phyloP scores from a whole-genome alignment of 92 coral and sea anemone genomes.

The Siderastrea siderea region DNA sequence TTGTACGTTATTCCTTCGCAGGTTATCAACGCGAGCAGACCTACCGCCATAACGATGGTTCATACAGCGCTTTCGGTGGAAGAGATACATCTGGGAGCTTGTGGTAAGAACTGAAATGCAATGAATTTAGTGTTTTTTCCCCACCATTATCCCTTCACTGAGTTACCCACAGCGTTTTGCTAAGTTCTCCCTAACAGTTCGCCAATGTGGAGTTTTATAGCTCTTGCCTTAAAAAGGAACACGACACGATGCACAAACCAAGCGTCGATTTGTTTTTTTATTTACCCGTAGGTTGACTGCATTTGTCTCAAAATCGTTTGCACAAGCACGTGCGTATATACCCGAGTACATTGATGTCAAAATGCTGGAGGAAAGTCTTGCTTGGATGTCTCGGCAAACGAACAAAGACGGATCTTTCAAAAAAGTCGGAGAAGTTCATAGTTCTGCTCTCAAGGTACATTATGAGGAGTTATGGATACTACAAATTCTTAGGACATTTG shows the following conservation, averaged over 20 bases:
- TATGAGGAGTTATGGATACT: too few species aligned
- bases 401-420: slow-evolving; percentile 83
- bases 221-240: too few species aligned
- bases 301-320: slow-evolving; percentile 94
- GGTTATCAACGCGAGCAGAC: slow-evolving; percentile 96
- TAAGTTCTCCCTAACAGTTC: too few species aligned
- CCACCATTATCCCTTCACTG: not conserved
- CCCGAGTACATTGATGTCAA: slow-evolving; percentile 77
- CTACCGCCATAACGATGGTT: slow-evolving; percentile 88
- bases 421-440: slow-evolving; percentile 82
- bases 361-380: slow-evolving; percentile 67
- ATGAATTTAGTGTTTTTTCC: not conserved
- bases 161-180: not conserved
- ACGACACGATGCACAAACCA: too few species aligned
- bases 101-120: slow-evolving; percentile 74
- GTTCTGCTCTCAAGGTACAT: slow-evolving; percentile 89
- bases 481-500: too few species aligned
- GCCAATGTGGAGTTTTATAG: too few species aligned
- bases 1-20: slow-evolving; percentile 16
- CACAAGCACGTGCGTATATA: slow-evolving; percentile 89
- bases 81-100: slow-evolving; percentile 82
- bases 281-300: slow-evolving; percentile 88
- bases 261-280: not conserved
- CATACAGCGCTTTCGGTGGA: slow-evolving; percentile 98
- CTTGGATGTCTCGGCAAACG: slow-evolving; percentile 79